Base-by-base conservation (phyloP, 2,113 vertebrate genomes). In the Tympanuchus pallidicinctus region DNA sequence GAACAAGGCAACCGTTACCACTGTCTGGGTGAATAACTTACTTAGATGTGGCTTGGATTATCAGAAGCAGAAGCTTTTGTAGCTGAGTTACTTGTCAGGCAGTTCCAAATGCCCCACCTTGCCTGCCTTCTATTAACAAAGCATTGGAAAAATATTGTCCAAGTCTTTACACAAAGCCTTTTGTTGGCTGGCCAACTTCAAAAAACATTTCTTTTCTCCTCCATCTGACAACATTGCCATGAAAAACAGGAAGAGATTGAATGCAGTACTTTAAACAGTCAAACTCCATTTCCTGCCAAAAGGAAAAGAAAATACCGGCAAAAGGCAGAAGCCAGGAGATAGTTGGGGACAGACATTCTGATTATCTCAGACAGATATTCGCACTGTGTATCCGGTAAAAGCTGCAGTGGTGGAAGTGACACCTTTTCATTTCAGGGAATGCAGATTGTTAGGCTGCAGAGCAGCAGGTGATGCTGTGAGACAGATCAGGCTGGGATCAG, bases 221-320 rank as follows among this genome's bases (percentile, higher is more conserved):
- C 83, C 64, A 92, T 83, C 88, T 89, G 74, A 82, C 92, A 88
- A 66, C 0, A 0, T 66, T 96, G 94, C 94, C 96, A 88, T 91
- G 85, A 96, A 97, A 96, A 98, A 97, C 96, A 98, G 97, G 97
- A 98, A 97, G 95, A 78, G 90, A 70, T 38, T 86, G 91, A 97
- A 81, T 86, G 70, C 80, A 96, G 92, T 85, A 89, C 95, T 96
- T 97, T 94, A 88, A 93, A 95, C 95, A 95, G 93, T 93, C 87
- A 77, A 90, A 95, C 73, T 32, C 45, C 64, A 78, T 97, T 97
- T 98, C 96, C 97, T 98, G 97, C 88, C 63, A 69, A 86, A 92
- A 82, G 88, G 88, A 92, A 97, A 96, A 82, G 96, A 96, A 97
- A 97, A 97, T 57, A 96, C 61, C 16, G 4, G 54, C 80, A 75